Evolutionary conservation across 2,888 invertebrate species (phyloP), one percentile per base, ranked within the genome.

Genomic region (Ichneumon xanthorius): DNA sequence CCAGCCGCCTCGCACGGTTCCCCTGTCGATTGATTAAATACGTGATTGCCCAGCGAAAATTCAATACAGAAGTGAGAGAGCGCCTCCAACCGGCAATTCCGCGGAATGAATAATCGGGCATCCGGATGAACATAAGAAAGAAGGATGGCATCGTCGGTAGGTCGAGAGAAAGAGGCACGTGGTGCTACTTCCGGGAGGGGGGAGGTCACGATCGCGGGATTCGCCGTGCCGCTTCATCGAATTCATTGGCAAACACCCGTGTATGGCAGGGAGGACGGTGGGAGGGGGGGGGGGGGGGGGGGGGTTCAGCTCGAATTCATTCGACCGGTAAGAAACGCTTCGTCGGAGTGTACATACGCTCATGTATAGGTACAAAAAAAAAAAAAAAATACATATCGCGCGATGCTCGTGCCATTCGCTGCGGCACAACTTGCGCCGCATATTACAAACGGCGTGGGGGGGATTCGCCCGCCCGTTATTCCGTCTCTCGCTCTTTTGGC

Each of bases 321-420:
- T 75, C 48, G 48, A 19, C 75, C 70, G 81, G 70, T 81, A 70
- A 81, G 50, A 70, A 81, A 81, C 55, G 67, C 77, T 67, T 67
- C 67, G 40, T 53, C 53, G 40, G 67, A 67, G 77, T 55, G 37
- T 40, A 37, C 65, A 76, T 37, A 76, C n/a, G 30, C 50, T 19
- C 19, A 37, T 65, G n/a, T 48, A 67, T 67, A 22, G 33, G 14
- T 65, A 40, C 19, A 30, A 22, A 26, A 61, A 14, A 5, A 30
- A 11, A 61, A 26, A 33, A 30, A 33, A 14, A 63, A 33, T 0
- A 16, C 30, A 61, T 16, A 5, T 26, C 58, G 58, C 22, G 14
- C 26, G 26, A 61, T 30, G 5, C 61, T 30, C 61, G 61, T 53
- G 14, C 71, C 2, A n/a, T 40, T 22, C 55, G 16, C 22, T 68